Base-by-base conservation (phyloP, 1,140 invertebrate genomes). In the Pachypsylla venusta region DNA sequence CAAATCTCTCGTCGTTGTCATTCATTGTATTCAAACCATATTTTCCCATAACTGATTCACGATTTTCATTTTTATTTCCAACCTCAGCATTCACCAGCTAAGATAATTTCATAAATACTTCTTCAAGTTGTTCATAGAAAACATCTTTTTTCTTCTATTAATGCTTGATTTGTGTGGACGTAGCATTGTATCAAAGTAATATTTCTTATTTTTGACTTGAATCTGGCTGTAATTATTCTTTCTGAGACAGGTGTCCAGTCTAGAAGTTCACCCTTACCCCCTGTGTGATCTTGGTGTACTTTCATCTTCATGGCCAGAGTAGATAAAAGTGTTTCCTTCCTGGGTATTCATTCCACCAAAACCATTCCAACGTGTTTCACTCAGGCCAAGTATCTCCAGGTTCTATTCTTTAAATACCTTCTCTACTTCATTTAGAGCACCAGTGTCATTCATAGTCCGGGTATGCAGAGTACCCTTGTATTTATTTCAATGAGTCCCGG, bases 231-330 rank as follows among this genome's bases (percentile, higher is more conserved):
- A 48, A 57, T 57, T 12, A 57, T 16, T 28, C 56, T 57, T 19
- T 57, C 56, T 42, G 56, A 57, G 20, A 57, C 35, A 20, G 56
- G 22, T 13, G 25, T 48, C 56, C 27, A 57, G 12, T 48, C 56
- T 16, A 28, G n/a, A 4, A 57, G 25, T 13, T 5, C 56, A 7
- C 5, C 30, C 10, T 10, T 35, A 35, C 16, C 10, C 22, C 19
- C 30, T 48, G 27, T 22, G 24, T 19, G 25, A 39, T 19, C 7
- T 35, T 16, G 27, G 56, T 16, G 25, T 27, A 24, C 12, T 28
- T 57, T 53, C 56, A 48, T 57, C 30, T 57, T 57, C 56, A 53
- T 57, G 3, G 10, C 56, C 56, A 53, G 56, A 57, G 22, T 57
- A 57, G 4, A 57, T 40, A 3, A 57, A 48, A 24, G 14, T 16